Evolutionary conservation across 2,888 invertebrate genomes (phyloP).

Genomic region (Actias luna): DNA sequence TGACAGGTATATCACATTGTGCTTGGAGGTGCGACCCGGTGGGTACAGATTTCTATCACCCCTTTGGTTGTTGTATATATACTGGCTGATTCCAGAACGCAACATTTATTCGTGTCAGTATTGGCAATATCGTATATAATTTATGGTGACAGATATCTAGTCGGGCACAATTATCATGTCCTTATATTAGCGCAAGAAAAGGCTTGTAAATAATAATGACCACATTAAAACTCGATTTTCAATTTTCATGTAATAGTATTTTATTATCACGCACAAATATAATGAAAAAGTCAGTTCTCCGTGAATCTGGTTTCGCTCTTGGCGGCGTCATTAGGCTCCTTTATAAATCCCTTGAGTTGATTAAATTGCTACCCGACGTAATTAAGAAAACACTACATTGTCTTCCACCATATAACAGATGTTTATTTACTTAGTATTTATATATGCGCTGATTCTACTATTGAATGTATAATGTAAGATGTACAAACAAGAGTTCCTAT

Average conservation of each 20-base stretch:
- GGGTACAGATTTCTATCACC: too few relatives aligned
- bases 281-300: conserved; percentile 1
- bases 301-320: conserved; percentile 5
- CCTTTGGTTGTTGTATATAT: too few relatives aligned
- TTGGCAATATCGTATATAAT: too few relatives aligned
- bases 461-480: background rate
- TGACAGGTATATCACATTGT: too few relatives aligned
- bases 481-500: background rate
- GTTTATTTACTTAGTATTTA: background rate
- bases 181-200: too few relatives aligned
- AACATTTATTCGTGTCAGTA: too few relatives aligned
- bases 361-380: conserved; percentile 5
- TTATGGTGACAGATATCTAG: too few relatives aligned
- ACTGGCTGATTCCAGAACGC: too few relatives aligned
- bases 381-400: conserved; percentile 8
- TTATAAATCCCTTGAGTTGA: conserved; percentile 8
- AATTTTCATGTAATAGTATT: background rate
- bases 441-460: background rate
- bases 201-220: background rate
- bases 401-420: background rate
- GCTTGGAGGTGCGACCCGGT: too few relatives aligned
- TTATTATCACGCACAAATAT: background rate
- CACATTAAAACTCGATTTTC: background rate
- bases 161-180: too few relatives aligned
- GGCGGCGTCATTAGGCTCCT: conserved; percentile 2